These are phyloP conservation scores for Lynx canadensis DNA, from an alignment of 2,113 vertebrate genomes.

Conservation along the genomic window DNA sequence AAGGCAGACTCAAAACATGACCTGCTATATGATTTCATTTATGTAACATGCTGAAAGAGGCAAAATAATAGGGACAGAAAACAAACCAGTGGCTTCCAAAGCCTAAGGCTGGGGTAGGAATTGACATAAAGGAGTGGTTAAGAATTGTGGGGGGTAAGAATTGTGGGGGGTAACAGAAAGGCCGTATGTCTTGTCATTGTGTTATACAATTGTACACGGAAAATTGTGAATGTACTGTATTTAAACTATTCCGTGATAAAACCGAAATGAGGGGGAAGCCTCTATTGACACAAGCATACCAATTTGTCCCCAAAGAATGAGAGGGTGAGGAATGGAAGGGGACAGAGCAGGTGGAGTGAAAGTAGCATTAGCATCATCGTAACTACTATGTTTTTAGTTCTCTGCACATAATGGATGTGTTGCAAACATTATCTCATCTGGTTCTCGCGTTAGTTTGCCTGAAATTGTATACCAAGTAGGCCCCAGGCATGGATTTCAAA, in stretches of 20 bases:
- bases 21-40: background rate
- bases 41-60: background rate
- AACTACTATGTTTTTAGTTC: background rate
- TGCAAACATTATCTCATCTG: background rate
- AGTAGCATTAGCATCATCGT: background rate
- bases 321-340: background rate
- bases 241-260: background rate
- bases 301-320: background rate
- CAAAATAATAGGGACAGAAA: background rate
- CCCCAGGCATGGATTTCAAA: background rate
- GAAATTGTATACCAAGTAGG: background rate
- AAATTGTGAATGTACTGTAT: background rate
- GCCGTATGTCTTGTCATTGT: background rate
- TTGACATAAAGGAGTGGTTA: background rate
- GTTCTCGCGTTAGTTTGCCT: background rate
- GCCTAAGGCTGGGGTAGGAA: background rate
- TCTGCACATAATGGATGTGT: background rate
- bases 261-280: background rate
- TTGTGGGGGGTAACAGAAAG: background rate
- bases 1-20: background rate
- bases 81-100: background rate
- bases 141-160: background rate
- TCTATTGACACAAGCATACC: background rate
- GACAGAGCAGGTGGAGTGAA: background rate
- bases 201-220: background rate